Base-by-base conservation (phyloP, 2,888 invertebrate species). In the Acronicta psi region DNA sequence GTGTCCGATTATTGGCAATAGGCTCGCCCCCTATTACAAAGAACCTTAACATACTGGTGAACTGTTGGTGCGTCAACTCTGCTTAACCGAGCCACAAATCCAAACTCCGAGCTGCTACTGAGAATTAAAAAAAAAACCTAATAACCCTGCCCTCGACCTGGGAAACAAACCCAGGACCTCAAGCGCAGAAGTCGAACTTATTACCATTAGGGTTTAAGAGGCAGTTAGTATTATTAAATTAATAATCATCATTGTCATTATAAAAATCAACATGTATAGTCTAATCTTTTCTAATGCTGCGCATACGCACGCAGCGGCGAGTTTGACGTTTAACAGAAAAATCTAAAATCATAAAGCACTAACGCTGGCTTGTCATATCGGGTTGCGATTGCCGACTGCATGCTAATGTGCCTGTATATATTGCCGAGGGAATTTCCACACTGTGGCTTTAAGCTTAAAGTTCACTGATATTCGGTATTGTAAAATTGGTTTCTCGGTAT, bases 271-370 rank as follows among this genome's bases (percentile, higher is more conserved):
- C 5, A 18, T 29, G 52, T 0, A 38, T 44, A 14, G 59, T 83
- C 83, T 79, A 59, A 16, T 45, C 10, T 0, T 40, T 82, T 42
- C 34, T 25, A 11, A 37, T 50, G 49, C 61, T 63, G 55, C 44
- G 54, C 52, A 66, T 55, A 66, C 80, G 77, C 84, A 83, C 74
- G 81, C 87, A 84, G 91, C 91, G 92, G 92, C 87, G 82, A 84
- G 92, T 93, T 91, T 92, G 92, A 91, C 91, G 88, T 86, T 87
- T 88, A 86, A 92, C 93, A 92, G 91, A 90, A 90, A 90, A 91
- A 91, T 92, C 92, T 91, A 91, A 91, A 91, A 91, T 89, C 93
- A 88, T 93, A 93, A 93, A 93, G 83, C 90, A 92, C 88, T 79
- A 73, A 80, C 82, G 77, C 84, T 79, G 76, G 77, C 79, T 73